Conservation (phyloP, 2,888 invertebrate genomes). For the Baccha elongata region DNA sequence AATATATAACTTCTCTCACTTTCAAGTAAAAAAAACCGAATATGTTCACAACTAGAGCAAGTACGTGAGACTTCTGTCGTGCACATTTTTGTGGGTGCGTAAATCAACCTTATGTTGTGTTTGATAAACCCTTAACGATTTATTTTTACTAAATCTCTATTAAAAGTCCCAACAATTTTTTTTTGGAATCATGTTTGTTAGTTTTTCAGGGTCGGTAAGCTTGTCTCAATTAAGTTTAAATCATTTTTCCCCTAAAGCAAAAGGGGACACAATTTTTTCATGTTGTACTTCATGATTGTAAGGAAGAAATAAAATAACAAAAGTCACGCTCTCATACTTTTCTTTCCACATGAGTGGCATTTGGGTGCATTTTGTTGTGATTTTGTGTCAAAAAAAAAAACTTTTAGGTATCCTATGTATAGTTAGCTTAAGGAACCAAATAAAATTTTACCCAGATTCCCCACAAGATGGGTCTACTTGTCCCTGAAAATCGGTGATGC, state of each 20-base stretch:
- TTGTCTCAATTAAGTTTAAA: not conserved
- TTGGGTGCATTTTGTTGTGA: constrained; percentile 7
- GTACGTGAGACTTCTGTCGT: too few relatives aligned
- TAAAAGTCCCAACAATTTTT: too few relatives aligned
- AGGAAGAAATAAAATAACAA: not conserved
- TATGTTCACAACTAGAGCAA: too few relatives aligned
- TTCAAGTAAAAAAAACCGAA: too few relatives aligned
- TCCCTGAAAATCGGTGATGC: not conserved
- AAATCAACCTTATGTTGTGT: too few relatives aligned
- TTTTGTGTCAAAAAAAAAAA: constrained; percentile 13
- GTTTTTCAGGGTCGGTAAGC: not conserved
- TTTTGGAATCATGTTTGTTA: too few relatives aligned
- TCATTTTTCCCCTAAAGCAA: not conserved
- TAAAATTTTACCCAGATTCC: not conserved
- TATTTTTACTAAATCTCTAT: too few relatives aligned
- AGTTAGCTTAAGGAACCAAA: not conserved
- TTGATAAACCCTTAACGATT: too few relatives aligned
- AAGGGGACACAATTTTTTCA: not conserved
- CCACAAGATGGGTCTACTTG: not conserved
- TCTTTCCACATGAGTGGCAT: constrained; percentile 12
- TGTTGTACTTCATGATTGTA: not conserved
- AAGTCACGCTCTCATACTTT: not conserved
- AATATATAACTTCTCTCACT: too few relatives aligned
- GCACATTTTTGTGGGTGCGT: too few relatives aligned
- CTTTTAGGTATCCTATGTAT: not conserved